These are phyloP conservation scores for Probaryconus sp. DNA, from an alignment of 1,140 invertebrate genomes.

Conservation along the genomic window DNA sequence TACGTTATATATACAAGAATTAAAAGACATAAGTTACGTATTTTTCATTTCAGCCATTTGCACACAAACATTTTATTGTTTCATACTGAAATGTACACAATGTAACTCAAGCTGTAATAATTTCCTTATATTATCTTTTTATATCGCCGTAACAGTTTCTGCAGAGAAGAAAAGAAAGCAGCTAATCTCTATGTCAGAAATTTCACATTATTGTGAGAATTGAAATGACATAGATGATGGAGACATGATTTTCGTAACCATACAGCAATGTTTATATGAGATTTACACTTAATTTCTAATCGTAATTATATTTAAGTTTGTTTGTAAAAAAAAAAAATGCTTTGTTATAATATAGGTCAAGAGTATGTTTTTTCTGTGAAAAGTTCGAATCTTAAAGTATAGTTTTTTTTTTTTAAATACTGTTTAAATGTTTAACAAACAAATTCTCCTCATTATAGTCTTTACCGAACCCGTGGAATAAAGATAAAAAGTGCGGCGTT, in stretches of 20 bases:
- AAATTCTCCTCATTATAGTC: slow-evolving; percentile 35
- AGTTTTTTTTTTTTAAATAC: too few relatives aligned
- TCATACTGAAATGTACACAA: neutral
- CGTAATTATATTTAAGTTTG: too few relatives aligned
- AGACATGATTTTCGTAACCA: slow-evolving; percentile 22
- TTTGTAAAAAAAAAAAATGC: too few relatives aligned
- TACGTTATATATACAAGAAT: too few relatives aligned
- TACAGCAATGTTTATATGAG: slow-evolving; percentile 16
- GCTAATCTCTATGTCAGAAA: slow-evolving; percentile 35
- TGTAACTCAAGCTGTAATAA: slow-evolving; percentile 9
- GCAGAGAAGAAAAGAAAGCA: slow-evolving; percentile 34
- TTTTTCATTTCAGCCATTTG: too few relatives aligned
- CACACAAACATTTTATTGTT: slow-evolving; percentile 3
- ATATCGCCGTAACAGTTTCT: slow-evolving; percentile 27
- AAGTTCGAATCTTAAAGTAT: too few relatives aligned
- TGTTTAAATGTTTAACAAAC: slow-evolving; percentile 20
- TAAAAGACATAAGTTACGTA: too few relatives aligned
- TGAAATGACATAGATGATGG: slow-evolving; percentile 1
- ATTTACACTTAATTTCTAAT: slow-evolving; percentile 8
- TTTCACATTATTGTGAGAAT: slow-evolving; percentile 21
- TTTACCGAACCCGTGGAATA: slow-evolving; percentile 8
- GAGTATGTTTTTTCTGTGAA: neutral
- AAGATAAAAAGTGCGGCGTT: slow-evolving; percentile 26
- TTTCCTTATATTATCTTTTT: slow-evolving; percentile 30
- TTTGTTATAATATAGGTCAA: neutral